Evolutionary conservation across 2,888 invertebrate species (phyloP).

Genomic region (Unio pictorum): DNA sequence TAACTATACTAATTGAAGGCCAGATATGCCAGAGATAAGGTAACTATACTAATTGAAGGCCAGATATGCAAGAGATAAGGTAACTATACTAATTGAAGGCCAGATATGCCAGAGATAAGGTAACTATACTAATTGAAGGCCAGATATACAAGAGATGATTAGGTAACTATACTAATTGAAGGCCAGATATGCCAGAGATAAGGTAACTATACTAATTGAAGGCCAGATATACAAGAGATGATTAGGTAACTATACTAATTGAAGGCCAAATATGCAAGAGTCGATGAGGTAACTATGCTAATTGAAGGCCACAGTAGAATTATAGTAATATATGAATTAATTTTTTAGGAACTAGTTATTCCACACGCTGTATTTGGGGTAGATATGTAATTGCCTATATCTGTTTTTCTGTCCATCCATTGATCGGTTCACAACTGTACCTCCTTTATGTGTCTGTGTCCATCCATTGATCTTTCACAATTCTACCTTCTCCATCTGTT

Average conservation of each 20-base stretch:
- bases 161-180: constrained; percentile 44
- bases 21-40: constrained; percentile 50
- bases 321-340: no score
- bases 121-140: constrained; percentile 40
- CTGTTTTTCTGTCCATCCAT: no score
- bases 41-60: constrained; percentile 40
- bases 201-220: constrained; percentile 46
- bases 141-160: constrained; percentile 44
- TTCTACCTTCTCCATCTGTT: no score
- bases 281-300: constrained; percentile 36
- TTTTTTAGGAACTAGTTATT: no score
- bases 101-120: constrained; percentile 50
- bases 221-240: constrained; percentile 44
- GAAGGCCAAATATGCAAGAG: constrained; percentile 46
- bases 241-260: constrained; percentile 38
- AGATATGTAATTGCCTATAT: no score
- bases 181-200: constrained; percentile 44
- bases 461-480: no score
- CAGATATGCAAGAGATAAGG: constrained; percentile 50
- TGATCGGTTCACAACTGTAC: no score
- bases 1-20: constrained; percentile 40
- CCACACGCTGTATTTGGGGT: no score
- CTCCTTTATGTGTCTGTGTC: no score
- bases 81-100: constrained; percentile 40
- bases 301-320: neutral